Percentiles rank a stretch among this genome's conserved stretches.
These are phyloP conservation scores for Palythoa grandiflora DNA, from an alignment of 92 coral and sea anemone genomes.

Conservation along the genomic window DNA sequence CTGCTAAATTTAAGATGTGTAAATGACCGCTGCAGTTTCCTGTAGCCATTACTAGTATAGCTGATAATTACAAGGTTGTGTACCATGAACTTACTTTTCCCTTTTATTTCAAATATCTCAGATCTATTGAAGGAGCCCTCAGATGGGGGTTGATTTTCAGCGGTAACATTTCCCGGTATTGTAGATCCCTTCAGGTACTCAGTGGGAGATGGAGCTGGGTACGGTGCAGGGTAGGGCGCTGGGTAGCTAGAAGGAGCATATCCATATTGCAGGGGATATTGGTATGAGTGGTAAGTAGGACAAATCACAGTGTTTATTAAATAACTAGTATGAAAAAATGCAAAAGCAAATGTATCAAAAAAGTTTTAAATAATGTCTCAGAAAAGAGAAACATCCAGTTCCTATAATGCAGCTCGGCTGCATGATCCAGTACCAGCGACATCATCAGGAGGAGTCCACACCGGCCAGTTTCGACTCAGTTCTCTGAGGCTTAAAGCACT, in stretches of 20 bases:
- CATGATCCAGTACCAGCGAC: no score
- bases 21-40: background rate
- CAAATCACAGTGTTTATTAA: background rate
- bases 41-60: background rate
- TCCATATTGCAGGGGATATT: background rate
- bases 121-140: constrained; percentile 33
- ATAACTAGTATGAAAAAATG: background rate
- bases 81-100: constrained; percentile 21
- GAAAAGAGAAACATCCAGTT: no score
- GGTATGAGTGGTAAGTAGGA: background rate
- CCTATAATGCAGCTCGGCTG: no score
- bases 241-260: background rate
- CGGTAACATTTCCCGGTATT: constrained; percentile 7
- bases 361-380: background rate
- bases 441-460: no score
- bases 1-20: no score
- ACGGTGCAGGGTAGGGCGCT: background rate
- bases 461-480: no score
- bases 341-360: background rate
- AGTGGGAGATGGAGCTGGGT: background rate
- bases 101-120: constrained; percentile 39
- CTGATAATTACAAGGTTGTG: background rate
- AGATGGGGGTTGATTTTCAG: background rate
- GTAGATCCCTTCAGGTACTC: constrained; percentile 11
- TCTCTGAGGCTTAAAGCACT: no score